A percentile compares a stretch with the other conserved stretches of the same genome.
These are phyloP conservation scores for Lepidocolaptes lacrymiger DNA, from an alignment of 2,797 vertebrate genomes.

Conservation along the genomic window DNA sequence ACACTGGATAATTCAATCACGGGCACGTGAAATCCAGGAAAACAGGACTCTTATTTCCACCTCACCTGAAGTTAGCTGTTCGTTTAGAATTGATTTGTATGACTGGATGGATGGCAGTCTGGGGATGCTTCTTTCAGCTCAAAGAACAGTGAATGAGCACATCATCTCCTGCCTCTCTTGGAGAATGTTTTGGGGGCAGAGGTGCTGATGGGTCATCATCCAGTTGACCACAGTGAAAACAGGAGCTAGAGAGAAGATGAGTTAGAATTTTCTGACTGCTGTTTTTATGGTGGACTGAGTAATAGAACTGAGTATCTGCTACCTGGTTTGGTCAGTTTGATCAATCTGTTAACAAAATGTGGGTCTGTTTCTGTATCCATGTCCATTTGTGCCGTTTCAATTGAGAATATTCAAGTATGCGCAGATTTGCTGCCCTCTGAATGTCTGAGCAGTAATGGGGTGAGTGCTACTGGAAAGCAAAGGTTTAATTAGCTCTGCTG, in stretches of 20 bases:
- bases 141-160: background rate
- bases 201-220: background rate
- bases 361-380: background rate
- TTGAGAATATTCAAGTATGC: background rate
- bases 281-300: background rate
- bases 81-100: rapidly evolving
- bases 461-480: constrained; percentile 10
- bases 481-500: constrained; percentile 36
- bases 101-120: background rate
- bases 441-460: background rate
- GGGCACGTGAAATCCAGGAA: background rate
- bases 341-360: background rate
- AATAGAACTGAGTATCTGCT: background rate
- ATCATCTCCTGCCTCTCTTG: background rate
- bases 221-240: background rate
- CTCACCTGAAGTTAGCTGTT: background rate
- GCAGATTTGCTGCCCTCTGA: background rate
- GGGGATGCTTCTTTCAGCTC: background rate
- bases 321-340: background rate
- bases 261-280: background rate
- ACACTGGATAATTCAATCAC: background rate
- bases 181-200: background rate
- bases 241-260: background rate
- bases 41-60: background rate
- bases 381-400: background rate